Percentiles rank a stretch among this genome's conserved stretches.
phyloP scores from a whole-genome alignment of 2,113 vertebrate genomes.

The Octodon degus region DNA sequence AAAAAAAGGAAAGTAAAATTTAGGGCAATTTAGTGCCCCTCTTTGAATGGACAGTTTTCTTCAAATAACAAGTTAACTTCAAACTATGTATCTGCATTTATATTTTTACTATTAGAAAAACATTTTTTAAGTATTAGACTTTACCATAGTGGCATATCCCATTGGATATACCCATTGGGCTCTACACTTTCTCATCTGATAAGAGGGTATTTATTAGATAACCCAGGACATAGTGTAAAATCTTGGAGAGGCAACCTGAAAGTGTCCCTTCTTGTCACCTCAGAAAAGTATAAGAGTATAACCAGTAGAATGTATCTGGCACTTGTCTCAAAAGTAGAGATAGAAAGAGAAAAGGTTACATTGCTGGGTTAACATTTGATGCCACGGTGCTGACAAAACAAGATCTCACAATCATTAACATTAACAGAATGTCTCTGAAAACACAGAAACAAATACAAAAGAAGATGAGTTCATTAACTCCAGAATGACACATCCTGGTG shows the following conservation, averaged over 20 bases:
- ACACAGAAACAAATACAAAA: neutral
- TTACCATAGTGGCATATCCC: neutral
- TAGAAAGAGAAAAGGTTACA: neutral
- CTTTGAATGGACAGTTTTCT: constrained; percentile 62
- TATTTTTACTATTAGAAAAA: constrained; percentile 49
- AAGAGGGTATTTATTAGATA: neutral
- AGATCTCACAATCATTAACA: neutral
- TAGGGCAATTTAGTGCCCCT: constrained; percentile 39
- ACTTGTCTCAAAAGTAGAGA: neutral
- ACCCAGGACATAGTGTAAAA: neutral
- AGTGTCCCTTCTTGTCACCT: neutral
- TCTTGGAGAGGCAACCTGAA: neutral
- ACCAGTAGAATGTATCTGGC: neutral
- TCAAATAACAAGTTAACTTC: constrained; percentile 62
- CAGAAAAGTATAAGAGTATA: neutral
- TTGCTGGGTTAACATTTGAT: neutral
- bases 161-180: neutral
- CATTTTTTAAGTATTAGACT: constrained; percentile 31
- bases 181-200: neutral
- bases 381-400: neutral
- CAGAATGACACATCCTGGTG: neutral
- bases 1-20: constrained; percentile 66
- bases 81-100: constrained; percentile 37
- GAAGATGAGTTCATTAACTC: neutral
- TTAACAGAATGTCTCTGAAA: neutral